A percentile compares a stretch with the other conserved stretches of the same genome.
These are phyloP conservation scores for Heliconius congener DNA, from an alignment of 1,140 invertebrate species.

Conservation along the genomic window DNA sequence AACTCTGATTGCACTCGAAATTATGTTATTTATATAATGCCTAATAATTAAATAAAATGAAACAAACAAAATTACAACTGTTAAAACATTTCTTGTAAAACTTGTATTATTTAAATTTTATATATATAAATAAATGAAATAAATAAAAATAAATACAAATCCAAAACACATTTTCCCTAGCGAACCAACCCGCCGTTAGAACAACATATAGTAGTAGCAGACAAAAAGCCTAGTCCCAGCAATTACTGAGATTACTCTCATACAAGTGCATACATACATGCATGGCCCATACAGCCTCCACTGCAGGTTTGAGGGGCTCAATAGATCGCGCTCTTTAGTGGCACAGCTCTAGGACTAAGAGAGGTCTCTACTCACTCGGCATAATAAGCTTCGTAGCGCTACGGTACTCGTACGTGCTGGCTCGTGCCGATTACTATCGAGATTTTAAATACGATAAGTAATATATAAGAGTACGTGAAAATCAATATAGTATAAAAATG, in stretches of 20 bases:
- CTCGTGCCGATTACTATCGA: background rate
- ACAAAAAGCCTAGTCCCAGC: conserved; percentile 12
- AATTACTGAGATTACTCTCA: conserved; percentile 10
- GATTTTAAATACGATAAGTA: background rate
- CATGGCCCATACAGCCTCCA: background rate
- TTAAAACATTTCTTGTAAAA: too few relatives aligned
- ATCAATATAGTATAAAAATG: background rate
- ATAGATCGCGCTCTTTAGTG: conserved; percentile 4
- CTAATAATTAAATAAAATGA: too few relatives aligned
- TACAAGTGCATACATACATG: background rate
- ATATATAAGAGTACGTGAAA: background rate
- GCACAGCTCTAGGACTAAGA: background rate
- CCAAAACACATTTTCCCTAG: background rate
- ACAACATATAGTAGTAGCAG: background rate
- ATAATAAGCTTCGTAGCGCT: conserved; percentile 6
- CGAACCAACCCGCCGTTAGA: background rate
- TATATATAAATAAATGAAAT: background rate
- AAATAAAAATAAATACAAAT: background rate
- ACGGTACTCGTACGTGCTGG: background rate
- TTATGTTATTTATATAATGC: too few relatives aligned
- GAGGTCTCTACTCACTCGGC: background rate
- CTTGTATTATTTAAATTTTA: too few relatives aligned
- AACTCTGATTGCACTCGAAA: too few relatives aligned
- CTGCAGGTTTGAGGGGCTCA: background rate
- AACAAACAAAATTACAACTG: too few relatives aligned